phyloP scores from a whole-genome alignment of 2,797 vertebrate genomes.

The Gobio occitaniae region DNA sequence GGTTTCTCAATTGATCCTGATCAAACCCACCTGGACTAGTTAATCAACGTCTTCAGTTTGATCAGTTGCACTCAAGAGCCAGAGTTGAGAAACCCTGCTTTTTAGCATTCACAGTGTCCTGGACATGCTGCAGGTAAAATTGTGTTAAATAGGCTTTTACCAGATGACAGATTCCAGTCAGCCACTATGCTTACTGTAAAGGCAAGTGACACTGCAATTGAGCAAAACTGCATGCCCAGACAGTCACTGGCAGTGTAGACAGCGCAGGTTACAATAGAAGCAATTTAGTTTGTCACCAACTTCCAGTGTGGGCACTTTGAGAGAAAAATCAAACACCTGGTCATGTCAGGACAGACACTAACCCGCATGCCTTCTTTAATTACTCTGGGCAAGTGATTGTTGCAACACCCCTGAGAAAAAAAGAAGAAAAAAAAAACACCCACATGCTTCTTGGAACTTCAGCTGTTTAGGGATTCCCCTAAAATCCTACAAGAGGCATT shows the following conservation, averaged over 20 bases:
- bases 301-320: neutral
- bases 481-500: neutral
- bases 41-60: neutral
- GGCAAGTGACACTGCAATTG: too few species aligned
- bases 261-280: neutral
- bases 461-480: neutral
- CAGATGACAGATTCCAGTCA: neutral
- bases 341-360: neutral
- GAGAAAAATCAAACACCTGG: neutral
- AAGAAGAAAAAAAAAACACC: too few species aligned
- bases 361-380: neutral
- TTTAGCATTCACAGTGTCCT: neutral
- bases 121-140: neutral
- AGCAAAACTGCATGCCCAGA: too few species aligned
- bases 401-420: neutral
- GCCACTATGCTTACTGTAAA: neutral
- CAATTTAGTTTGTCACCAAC: neutral
- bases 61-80: neutral
- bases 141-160: neutral
- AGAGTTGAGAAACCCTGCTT: neutral
- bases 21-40: neutral
- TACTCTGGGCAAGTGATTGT: too few species aligned
- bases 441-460: neutral
- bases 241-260: too few species aligned
- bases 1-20: neutral